Evolutionary conservation across 2,797 vertebrate genomes (phyloP).

Genomic region (Pipistrellus pygmaeus): DNA sequence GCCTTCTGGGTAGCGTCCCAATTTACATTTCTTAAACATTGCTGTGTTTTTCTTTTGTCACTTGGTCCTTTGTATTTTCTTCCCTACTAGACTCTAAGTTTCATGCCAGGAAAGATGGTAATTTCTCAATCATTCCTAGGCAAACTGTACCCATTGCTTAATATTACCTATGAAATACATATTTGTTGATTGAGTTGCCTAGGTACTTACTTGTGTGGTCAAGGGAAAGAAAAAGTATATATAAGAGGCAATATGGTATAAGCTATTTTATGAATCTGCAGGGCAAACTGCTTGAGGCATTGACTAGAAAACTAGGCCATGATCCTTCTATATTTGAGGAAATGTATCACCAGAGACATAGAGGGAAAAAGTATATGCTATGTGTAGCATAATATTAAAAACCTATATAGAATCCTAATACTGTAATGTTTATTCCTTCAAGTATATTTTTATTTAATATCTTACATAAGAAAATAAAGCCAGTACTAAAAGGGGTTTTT

Average conservation of each 20-base stretch:
- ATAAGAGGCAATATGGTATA: neutral
- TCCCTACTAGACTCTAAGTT: neutral
- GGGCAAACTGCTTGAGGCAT: neutral
- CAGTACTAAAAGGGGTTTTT: neutral
- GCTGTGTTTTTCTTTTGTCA: neutral
- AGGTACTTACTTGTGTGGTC: neutral
- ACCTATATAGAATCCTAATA: neutral
- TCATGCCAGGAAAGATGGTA: neutral
- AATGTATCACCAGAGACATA: neutral
- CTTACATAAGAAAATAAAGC: conserved; percentile 27
- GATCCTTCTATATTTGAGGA: neutral
- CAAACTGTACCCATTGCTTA: conserved; percentile 1
- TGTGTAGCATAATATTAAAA: neutral
- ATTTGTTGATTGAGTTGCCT: neutral
- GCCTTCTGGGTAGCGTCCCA: neutral
- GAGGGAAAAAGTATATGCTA: neutral
- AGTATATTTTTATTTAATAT: conserved; percentile 10
- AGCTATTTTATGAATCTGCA: neutral
- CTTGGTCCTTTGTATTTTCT: neutral
- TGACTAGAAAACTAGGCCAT: neutral
- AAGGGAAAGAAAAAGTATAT: neutral
- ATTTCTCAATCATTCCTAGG: neutral
- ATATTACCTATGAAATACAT: neutral
- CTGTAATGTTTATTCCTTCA: neutral
- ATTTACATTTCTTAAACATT: neutral